Conservation (phyloP, 1,140 invertebrate species). For the Helicorthomorpha holstii region DNA sequence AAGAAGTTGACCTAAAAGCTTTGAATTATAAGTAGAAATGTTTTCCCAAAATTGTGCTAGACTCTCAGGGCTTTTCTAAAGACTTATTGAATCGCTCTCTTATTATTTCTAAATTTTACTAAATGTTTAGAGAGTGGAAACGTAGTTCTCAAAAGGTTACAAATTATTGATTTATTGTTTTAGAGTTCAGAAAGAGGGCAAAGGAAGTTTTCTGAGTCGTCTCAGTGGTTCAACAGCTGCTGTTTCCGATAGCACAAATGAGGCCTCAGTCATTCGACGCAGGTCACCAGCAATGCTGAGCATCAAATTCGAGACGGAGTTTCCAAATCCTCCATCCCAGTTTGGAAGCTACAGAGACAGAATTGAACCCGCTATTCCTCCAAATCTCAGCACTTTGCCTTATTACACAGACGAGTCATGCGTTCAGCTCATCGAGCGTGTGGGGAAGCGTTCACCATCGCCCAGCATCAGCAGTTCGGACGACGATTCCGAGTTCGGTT, state of each 20-base stretch:
- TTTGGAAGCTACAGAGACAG: neutral
- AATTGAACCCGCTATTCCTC: neutral
- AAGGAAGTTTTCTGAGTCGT: neutral
- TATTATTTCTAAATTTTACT: no score
- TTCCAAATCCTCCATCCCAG: neutral
- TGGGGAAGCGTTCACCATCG: neutral
- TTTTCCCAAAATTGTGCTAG: no score
- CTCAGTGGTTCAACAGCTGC: neutral
- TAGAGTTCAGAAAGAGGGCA: neutral
- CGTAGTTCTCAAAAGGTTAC: no score
- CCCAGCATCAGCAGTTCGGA: conserved; percentile 3
- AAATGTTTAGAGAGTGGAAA: no score
- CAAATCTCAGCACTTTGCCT: neutral
- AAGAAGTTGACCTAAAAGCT: no score
- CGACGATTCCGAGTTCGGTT: conserved; percentile 8
- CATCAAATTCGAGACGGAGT: no score
- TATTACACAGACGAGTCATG: conserved; percentile 5
- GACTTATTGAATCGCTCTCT: no score
- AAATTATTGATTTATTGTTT: no score
- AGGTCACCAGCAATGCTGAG: no score
- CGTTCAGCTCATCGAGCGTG: neutral
- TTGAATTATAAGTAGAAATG: no score
- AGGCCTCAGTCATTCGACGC: conserved; percentile 4
- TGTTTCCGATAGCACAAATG: neutral
- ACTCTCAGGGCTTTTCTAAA: no score